phyloP scores from a whole-genome alignment of 2,888 invertebrate species.

The Allygus modestus region DNA sequence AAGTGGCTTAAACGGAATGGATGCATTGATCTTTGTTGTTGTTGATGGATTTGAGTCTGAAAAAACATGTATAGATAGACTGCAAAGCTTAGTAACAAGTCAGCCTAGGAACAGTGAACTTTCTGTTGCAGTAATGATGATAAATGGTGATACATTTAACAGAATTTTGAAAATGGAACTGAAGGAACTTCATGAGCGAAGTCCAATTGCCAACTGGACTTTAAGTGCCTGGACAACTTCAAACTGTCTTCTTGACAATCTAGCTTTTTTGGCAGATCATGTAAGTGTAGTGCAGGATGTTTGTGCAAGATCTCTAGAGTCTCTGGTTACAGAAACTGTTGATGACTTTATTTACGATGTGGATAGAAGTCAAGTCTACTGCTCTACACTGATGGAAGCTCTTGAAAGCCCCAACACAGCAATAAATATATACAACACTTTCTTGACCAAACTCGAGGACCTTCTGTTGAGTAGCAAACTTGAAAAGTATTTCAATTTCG shows the following conservation, averaged over 20 bases:
- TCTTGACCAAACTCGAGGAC: constrained; percentile 80
- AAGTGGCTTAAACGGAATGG: constrained; percentile 38
- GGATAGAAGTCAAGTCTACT: constrained; percentile 63
- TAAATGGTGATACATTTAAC: constrained; percentile 43
- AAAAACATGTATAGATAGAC: constrained; percentile 38
- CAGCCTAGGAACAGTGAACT: constrained; percentile 17
- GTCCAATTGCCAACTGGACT: constrained; percentile 54
- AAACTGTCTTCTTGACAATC: constrained; percentile 49
- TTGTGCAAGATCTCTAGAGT: constrained; percentile 42
- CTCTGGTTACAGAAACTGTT: constrained; percentile 58
- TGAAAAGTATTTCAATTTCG: constrained; percentile 65
- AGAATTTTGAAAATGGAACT: constrained; percentile 53
- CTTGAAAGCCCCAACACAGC: constrained; percentile 79
- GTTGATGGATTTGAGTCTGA: constrained; percentile 55
- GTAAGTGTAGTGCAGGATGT: constrained; percentile 62
- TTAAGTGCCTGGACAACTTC: constrained; percentile 62
- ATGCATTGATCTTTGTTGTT: constrained; percentile 54
- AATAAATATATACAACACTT: constrained; percentile 82
- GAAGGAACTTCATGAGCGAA: constrained; percentile 38
- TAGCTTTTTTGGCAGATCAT: constrained; percentile 62
- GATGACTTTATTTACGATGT: constrained; percentile 66
- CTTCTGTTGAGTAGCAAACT: constrained; percentile 73
- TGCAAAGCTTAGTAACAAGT: constrained; percentile 32
- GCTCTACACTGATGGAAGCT: constrained; percentile 71
- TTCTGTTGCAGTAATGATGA: constrained; percentile 56